Evolutionary conservation across 2,113 vertebrate genomes (phyloP), one percentile per base, ranked within the genome.

Genomic region (Argyrosomus japonicus): DNA sequence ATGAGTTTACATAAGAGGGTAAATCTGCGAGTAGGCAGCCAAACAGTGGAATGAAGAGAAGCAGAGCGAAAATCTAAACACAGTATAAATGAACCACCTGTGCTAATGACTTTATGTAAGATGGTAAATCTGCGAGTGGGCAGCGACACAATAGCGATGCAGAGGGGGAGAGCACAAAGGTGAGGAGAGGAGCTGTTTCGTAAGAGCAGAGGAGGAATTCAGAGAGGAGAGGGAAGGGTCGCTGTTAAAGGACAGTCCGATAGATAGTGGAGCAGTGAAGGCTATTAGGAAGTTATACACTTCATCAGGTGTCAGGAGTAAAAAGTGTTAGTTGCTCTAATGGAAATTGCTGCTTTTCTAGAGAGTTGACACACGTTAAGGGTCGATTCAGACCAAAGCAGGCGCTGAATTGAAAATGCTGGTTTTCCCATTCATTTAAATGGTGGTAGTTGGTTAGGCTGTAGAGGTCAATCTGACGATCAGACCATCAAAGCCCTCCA

Each of bases 1-100:
- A 88, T 68, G 61, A 72, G 62, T 88, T 90, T 83, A 88, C 86
- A 82, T 82, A 86, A 79, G 70, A 77, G 13, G 64, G 47, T 69
- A 82, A 61, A 82, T 86, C 77, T 88, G 65, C 0, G 36, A 77
- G 86, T 88, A 79, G 81, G 83, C 75, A 86, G 81, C 3, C 0
- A 56, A 78, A 77, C 57, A 51, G 63, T 21, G 29, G 50, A 58
- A 23, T 32, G 23, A 75, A 70, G 53, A 67, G 68, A 60, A 67
- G n/a, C 56, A 2, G 58, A 15, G 51, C 45, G 21, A 40, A 21
- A 29, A 83, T 65, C 32, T 12, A 6, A 72, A 57, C 48, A 8
- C 25, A 4, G 23, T 58, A 19, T 48, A 61, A 76, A 76, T 61
- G 56, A 64, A 56, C 25, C 57, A 80, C 48, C 63, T 87, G 23